Evolutionary conservation across 2,888 invertebrate genomes (phyloP), one percentile per base, ranked within the genome.

Genomic region (Eucriotettix oculatus): DNA sequence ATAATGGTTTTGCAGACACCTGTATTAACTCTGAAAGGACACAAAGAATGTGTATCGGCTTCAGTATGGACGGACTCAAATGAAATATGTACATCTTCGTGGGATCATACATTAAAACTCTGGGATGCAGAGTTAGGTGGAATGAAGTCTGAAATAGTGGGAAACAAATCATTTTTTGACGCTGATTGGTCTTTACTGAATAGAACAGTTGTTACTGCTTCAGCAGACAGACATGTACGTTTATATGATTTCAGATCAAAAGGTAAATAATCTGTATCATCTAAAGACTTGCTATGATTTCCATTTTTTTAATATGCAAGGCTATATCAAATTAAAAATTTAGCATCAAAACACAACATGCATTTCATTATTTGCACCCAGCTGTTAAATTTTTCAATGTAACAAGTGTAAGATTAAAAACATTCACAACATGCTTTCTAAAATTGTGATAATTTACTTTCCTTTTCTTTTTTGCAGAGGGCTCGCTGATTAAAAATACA

Each of bases 71-170:
- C 87, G 67, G 65, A 64, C 16, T 78, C 78, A 60, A 78, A 82
- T 65, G 87, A 88, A 64, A 76, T 96, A 2, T 79, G 90, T 10
- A 92, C 95, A 0, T 83, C 87, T 58, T 92, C 96, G 1, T 95
- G 94, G 94, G 98, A 99, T 76, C 96, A 98, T 71, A 89, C 95
- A 1, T 77, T 99, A 16, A 87, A 90, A 72, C 72, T 95, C 10
- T 99, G 98, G 98, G 97, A 99, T 73, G 79, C 90, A 54, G 88
- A 90, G 68, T 75, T 89, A 56, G 90, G 88, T 57, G 87, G 86
- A 48, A 82, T 93, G 54, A 90, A 88, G 71, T 82, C 85, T 54
- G 90, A 92, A 73, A 79, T 93, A 67, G 84, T 83, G 62, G 91
- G 92, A 16, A 90, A 91, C 69, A 96, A 96, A 74, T 90, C 94